Conservation (phyloP, 2,888 invertebrate species). For the Leptodirus hochenwartii region DNA sequence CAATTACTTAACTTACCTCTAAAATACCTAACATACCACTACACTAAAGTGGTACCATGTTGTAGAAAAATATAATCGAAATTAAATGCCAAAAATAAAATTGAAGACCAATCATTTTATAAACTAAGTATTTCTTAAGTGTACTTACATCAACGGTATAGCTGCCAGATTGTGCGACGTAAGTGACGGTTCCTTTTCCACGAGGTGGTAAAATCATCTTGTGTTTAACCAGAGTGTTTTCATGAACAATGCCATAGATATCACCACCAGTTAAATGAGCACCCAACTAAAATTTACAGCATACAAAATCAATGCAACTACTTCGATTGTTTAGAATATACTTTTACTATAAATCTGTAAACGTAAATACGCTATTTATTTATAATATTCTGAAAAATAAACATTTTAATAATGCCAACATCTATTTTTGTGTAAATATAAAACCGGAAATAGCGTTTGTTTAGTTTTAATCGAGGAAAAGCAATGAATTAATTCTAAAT, state of each 20-base stretch:
- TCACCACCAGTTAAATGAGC: conserved; percentile 98
- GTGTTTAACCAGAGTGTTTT: conserved; percentile 96
- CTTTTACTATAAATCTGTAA: neutral
- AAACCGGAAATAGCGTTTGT: too few relatives aligned
- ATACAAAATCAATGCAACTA: too few relatives aligned
- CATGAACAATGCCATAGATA: conserved; percentile 87
- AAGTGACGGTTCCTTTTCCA: conserved; percentile 91
- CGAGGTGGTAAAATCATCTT: conserved; percentile 88
- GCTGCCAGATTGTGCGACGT: conserved; percentile 82
- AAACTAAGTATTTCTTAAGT: conserved; percentile 6
- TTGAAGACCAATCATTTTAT: neutral
- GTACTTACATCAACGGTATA: conserved; percentile 77
- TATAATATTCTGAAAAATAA: too few relatives aligned
- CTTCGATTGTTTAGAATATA: conserved; percentile 5
- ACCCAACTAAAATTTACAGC: conserved; percentile 44
- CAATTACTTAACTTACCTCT: too few relatives aligned
- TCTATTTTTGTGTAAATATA: neutral
- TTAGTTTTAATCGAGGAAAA: too few relatives aligned
- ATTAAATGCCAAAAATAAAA: conserved; percentile 2
- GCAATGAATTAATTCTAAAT: too few relatives aligned
- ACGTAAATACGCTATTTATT: too few relatives aligned
- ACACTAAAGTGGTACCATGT: neutral
- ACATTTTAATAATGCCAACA: too few relatives aligned
- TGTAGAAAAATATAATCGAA: neutral
- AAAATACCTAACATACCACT: neutral